Conservation (phyloP, 2,888 invertebrate species). For the Ditula angustiorana region DNA sequence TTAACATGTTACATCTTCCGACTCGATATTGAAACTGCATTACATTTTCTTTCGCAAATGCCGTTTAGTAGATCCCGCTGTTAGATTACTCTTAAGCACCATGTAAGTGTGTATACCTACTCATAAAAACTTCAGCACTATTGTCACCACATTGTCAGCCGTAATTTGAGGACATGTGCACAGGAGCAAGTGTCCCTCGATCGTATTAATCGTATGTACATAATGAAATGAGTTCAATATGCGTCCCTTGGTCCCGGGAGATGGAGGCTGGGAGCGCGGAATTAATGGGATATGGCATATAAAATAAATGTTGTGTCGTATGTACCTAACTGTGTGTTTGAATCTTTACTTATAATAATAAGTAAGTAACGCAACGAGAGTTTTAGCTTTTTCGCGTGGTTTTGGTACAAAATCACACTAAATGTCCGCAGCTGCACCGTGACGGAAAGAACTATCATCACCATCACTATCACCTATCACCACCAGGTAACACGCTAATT, state of each 20-base stretch:
- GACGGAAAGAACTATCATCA: no score
- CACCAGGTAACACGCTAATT: no score
- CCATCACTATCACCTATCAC: no score
- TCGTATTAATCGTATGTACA: conserved; percentile 75
- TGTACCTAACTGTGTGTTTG: no score
- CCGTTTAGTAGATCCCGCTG: not conserved
- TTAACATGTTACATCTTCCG: no score
- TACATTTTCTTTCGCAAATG: not conserved
- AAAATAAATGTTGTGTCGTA: no score
- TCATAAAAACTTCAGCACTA: conserved; percentile 6
- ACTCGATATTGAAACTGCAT: no score
- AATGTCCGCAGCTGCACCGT: no score
- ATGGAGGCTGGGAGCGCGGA: conserved; percentile 41
- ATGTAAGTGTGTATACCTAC: not conserved
- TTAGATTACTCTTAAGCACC: not conserved
- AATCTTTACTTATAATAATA: no score
- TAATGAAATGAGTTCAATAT: conserved; percentile 85
- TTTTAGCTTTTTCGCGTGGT: no score
- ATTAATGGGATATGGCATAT: conserved; percentile 22
- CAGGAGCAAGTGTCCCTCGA: conserved; percentile 60
- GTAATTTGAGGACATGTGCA: conserved; percentile 60
- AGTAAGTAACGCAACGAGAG: no score
- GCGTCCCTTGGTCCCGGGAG: conserved; percentile 67
- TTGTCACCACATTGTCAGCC: conserved; percentile 43
- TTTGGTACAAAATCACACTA: no score